Evolutionary conservation across 2,888 invertebrate species (phyloP), one percentile per base, ranked within the genome.

Genomic region (Timandra comae): DNA sequence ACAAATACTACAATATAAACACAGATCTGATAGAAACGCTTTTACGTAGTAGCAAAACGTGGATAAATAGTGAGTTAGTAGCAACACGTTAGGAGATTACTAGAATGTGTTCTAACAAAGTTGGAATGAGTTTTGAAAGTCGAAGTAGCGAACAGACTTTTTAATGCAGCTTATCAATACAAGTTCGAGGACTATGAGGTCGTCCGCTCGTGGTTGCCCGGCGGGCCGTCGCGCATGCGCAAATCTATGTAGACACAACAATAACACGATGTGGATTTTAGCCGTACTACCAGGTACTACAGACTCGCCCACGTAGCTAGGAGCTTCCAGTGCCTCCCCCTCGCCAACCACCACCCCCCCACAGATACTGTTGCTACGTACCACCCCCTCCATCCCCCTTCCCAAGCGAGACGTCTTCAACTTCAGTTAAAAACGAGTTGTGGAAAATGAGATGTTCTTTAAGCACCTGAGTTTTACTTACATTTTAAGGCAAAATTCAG

Each of bases 221-320:
- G 57, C 35, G 33, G n/a, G n/a, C 27, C 23, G 35, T 7, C 70
- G 59, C 81, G 78, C 78, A 56, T 84, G 85, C 84, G 84, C 77
- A 66, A 46, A 63, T 48, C 57, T 47, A 56, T 68, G 74, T 78
- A 77, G 76, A 80, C 84, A 81, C 73, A 78, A 78, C 74, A 80
- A 80, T 69, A 78, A 66, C 72, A 74, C 67, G 68, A 61, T 65
- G 72, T 74, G 56, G 66, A 61, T 62, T 68, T 64, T 64, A 66
- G 57, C 53, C 70, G 74, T 82, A 84, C 84, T 80, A 82, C 70
- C 64, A 72, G 64, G 80, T 80, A 85, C 85, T 84, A 84, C 84
- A 85, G 85, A 85, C 85, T 78, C 85, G 84, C 85, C 85, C 82
- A 85, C 85, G 82, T 72, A 63, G 56, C 63, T 42, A 49, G 57